phyloP scores from a whole-genome alignment of 2,113 vertebrate species.

The Cynocephalus volans region DNA sequence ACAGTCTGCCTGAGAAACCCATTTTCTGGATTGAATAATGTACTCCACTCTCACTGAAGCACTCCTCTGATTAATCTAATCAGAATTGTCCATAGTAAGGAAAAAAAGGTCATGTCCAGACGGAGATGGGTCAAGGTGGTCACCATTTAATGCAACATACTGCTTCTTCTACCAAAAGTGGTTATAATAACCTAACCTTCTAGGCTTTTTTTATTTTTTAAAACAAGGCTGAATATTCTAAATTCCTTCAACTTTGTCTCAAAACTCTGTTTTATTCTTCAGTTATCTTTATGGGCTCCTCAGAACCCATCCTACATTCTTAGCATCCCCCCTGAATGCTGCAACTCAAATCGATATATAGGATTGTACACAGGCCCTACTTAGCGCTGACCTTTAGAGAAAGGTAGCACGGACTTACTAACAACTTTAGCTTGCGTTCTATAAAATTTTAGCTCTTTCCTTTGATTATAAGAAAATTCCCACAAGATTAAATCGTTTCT shows the following conservation, averaged over 20 bases:
- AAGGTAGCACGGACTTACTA: conserved; percentile 13
- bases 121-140: neutral
- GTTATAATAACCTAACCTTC: neutral
- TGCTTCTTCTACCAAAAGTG: neutral
- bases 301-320: neutral
- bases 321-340: neutral
- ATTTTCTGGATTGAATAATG: neutral
- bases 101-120: neutral
- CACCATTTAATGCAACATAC: accelerated
- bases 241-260: conserved; percentile 66
- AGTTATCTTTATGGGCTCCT: conserved; percentile 29
- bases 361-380: neutral
- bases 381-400: neutral
- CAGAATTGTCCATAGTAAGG: neutral
- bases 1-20: neutral
- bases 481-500: conserved; percentile 37
- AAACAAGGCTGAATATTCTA: conserved; percentile 10
- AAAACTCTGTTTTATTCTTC: conserved; percentile 31
- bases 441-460: conserved; percentile 28
- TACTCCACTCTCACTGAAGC: neutral
- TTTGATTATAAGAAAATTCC: conserved; percentile 63
- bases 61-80: neutral
- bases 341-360: neutral
- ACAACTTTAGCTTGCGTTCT: conserved; percentile 20
- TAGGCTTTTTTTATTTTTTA: neutral